These are phyloP conservation scores for Synanthedon tipuliformis DNA, from an alignment of 2,888 invertebrate genomes.

Conservation along the genomic window DNA sequence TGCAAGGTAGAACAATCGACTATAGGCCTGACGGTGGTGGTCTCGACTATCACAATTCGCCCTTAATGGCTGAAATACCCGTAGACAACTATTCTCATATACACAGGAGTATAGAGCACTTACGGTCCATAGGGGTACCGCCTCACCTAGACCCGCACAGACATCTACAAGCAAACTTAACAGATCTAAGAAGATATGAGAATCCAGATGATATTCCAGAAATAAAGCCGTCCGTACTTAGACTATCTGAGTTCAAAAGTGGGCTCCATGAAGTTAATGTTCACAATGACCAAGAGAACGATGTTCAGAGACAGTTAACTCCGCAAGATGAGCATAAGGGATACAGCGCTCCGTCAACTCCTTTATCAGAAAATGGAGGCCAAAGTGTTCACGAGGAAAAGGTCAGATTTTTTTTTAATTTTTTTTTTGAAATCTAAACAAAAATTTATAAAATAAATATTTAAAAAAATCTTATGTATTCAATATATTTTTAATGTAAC, in stretches of 20 bases:
- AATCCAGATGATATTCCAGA: conserved; percentile 63
- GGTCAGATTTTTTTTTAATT: conserved; percentile 35
- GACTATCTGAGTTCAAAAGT: conserved; percentile 61
- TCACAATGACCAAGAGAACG: conserved; percentile 58
- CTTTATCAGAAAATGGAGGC: conserved; percentile 62
- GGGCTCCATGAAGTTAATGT: conserved; percentile 56
- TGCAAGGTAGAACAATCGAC: conserved; percentile 69
- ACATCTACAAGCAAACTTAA: conserved; percentile 57
- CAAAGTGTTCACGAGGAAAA: conserved; percentile 62
- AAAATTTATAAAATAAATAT: conserved; percentile 3
- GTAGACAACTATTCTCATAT: conserved; percentile 75
- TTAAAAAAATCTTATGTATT: background rate
- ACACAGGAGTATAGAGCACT: conserved; percentile 75
- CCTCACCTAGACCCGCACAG: conserved; percentile 60
- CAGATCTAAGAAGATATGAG: conserved; percentile 61
- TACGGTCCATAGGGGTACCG: conserved; percentile 71
- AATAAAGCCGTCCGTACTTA: conserved; percentile 62
- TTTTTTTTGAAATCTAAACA: background rate
- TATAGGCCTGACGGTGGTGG: conserved; percentile 71
- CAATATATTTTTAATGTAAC: background rate
- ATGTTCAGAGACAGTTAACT: conserved; percentile 53
- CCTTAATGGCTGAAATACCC: conserved; percentile 76
- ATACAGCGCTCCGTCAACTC: conserved; percentile 65
- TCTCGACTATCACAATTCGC: conserved; percentile 75
- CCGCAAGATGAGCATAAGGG: conserved; percentile 63